Evolutionary conservation across 2,113 vertebrate species (phyloP), one percentile per base, ranked within the genome.

Genomic region (Patagioenas fasciata): DNA sequence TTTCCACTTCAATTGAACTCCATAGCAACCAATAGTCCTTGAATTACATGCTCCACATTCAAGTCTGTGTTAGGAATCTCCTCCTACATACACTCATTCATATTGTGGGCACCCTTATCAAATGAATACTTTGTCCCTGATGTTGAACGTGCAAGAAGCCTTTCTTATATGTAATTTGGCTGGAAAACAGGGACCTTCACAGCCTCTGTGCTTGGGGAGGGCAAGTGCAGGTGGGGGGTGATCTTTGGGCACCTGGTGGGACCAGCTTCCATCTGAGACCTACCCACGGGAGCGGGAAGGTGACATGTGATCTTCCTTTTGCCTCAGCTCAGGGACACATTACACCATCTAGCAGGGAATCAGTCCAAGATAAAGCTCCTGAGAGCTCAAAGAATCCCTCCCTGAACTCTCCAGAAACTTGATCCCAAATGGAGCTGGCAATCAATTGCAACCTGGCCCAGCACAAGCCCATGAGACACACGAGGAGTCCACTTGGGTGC

Each of bases 1-100:
- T 92, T 92, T 64, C 88, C 62, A 75, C 61, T 96, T 95, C 73
- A 89, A 32, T 44, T 75, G 85, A 85, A 81, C 73, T 95, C 96
- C 96, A 97, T 96, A 69, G 96, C 95, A 96, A 97, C 96, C 75
- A 86, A 36, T 12, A 92, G 53, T 38, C 64, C 72, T 60, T 26
- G 8, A 80, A 95, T 92, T 83, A 80, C 85, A 80, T 0, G 10
- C 51, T 85, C 34, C 2, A 3, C 69, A 38, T 92, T 90, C 88
- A 81, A 74, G 56, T 13, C 71, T 57, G 60, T 18, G 56, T 75
- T 84, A 89, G 0, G 1, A n/a, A 92, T 89, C 65, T 91, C 85
- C 80, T 92, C 90, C 95, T 75, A 85, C 96, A 20, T 6, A 15
- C 36, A 10, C 48, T 88, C 85, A 88, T 96, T 96, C 88, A 93